Conservation (phyloP, 2,113 vertebrate species). For the Tachysurus vachellii region DNA sequence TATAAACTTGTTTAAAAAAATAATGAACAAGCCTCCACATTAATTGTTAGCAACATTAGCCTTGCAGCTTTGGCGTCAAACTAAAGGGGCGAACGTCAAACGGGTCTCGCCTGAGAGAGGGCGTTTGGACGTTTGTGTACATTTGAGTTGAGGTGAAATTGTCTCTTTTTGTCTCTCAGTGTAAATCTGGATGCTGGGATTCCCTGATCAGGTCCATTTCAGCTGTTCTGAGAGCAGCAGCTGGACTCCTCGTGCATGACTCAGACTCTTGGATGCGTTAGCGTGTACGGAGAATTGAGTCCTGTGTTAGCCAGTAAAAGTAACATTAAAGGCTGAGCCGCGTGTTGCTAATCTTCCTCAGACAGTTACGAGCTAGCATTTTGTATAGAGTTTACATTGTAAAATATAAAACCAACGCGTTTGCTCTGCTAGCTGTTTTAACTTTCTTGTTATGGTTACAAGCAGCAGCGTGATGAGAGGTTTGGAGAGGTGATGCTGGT, state of each 20-base stretch:
- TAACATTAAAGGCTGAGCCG: conserved; percentile 10
- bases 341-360: neutral
- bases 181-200: neutral
- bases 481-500: neutral
- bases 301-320: conserved; percentile 17
- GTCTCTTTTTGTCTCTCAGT: neutral
- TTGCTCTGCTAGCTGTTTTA: neutral
- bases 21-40: neutral
- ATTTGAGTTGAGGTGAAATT: neutral
- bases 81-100: neutral
- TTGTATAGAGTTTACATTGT: neutral
- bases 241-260: conserved; percentile 14
- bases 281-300: neutral
- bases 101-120: neutral
- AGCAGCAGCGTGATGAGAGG: neutral
- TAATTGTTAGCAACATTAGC: neutral
- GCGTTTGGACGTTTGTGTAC: neutral
- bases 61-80: neutral
- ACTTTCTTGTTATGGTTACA: neutral
- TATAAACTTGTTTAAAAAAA: too few species aligned
- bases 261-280: conserved; percentile 8
- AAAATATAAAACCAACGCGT: neutral
- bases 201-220: conserved; percentile 14
- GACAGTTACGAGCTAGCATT: neutral
- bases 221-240: conserved; percentile 3